Evolutionary conservation across 2,888 invertebrate genomes (phyloP).

Genomic region (Stictocephala bisonia): DNA sequence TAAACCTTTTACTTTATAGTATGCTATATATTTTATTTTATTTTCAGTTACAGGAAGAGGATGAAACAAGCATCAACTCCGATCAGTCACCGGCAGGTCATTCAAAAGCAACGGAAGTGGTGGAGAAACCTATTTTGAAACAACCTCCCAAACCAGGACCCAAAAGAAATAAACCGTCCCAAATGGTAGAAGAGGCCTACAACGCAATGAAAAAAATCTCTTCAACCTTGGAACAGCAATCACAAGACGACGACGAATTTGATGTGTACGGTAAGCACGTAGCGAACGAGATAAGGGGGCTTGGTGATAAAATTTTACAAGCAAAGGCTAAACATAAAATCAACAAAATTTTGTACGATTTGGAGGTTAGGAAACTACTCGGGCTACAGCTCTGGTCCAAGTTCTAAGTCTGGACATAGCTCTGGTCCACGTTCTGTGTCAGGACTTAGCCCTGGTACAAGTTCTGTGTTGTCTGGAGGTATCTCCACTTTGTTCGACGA

Average conservation of each 20-base stretch:
- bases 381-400: constrained; percentile 9
- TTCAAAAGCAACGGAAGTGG: constrained; percentile 13
- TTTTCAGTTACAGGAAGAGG: background rate
- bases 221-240: constrained; percentile 5
- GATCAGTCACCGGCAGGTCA: background rate
- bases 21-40: constrained; percentile 8
- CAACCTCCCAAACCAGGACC: constrained; percentile 1
- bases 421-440: too few species aligned
- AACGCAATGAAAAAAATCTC: background rate
- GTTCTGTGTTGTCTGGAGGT: constrained; percentile 12
- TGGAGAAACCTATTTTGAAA: background rate
- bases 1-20: background rate
- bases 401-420: constrained; percentile 7
- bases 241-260: background rate
- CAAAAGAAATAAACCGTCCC: background rate
- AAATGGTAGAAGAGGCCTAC: constrained; percentile 4
- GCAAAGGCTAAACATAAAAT: constrained; percentile 22
- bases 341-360: constrained; percentile 19
- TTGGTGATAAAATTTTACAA: constrained; percentile 16
- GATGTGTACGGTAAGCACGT: background rate
- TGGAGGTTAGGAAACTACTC: constrained; percentile 26
- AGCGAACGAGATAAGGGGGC: too few species aligned
- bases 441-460: constrained; percentile 4
- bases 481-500: constrained; percentile 24
- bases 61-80: constrained; percentile 3